Base-by-base conservation (phyloP, 1,140 invertebrate genomes). In the Druon quercuslanigerum region DNA sequence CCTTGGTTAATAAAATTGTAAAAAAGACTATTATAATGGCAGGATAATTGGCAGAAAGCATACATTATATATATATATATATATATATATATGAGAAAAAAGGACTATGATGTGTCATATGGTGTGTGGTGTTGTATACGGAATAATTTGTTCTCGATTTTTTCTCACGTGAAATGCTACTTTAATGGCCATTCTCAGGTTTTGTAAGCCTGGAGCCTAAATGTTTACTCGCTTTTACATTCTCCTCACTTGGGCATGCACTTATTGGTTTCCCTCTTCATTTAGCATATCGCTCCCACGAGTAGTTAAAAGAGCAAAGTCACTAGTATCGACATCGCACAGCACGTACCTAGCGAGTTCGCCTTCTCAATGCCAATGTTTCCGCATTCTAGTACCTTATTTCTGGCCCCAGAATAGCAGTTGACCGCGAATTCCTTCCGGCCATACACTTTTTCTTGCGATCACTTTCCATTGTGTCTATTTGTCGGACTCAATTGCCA, bases 301-400 rank as follows among this genome's bases (percentile, higher is more conserved):
- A 77, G 73, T 33, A 46, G 40, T 46, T 46, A 54, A 51, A 60
- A 51, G 78, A 54, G 54, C 72, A 12, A 19, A 71, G 66, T 50
- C 52, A 51, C 51, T 74, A 76, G 80, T 79, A 78, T 81, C 82
- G 79, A 57, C 74, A 71, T 82, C 76, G 75, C 81, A 82, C 78
- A 57, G 79, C 82, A 81, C 76, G 82, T 81, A 83, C 71, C 70
- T 52, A 72, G 74, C 70, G 25, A 17, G 17, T 17, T 71, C 40
- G 11, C 66, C 54, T 50, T 70, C 76, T 77, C 80, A 25, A 74
- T 81, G 75, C 80, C 77, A 79, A 82, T 84, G 78, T 86, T 86
- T 86, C 85, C 84, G 84, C 83, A 85, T 86, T 86, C 84, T 85
- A 71, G 52, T 80, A 79, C 81, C 81, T 83, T 80, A 84, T 84